Evolutionary conservation across 2,113 vertebrate genomes (phyloP), one percentile per base, ranked within the genome.

Genomic region (Entelurus aequoreus): DNA sequence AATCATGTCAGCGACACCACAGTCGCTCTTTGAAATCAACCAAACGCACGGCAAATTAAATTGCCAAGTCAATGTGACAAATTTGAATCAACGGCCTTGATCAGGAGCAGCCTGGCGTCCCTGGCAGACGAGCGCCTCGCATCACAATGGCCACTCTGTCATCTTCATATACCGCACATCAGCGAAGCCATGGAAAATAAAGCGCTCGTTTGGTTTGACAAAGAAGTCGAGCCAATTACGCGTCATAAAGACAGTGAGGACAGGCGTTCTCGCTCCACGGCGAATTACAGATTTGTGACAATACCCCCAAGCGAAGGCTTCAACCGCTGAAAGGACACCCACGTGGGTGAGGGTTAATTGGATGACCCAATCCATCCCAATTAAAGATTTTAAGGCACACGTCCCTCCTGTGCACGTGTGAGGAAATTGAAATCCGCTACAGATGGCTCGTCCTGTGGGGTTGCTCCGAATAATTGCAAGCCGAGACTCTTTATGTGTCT

Each of bases 351-450:
- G 69, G 88, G 87, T 91, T 91, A 91, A 89, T 90, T 91, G 84
- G 85, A 85, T 89, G 89, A 92, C 90, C 89, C 82, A 80, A 79
- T 90, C 88, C 72, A 87, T 90, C 84, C 86, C 86, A 89, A 90
- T 87, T 87, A 89, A 86, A 84, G 81, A 86, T 88, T 90, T 90
- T 85, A 84, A 89, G 71, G 85, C 81, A 60, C 76, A 75, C 65
- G 63, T 76, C 77, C 85, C 83, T 47, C 28, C 35, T 77, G 67
- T 80, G 82, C 65, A 67, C 57, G 65, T 71, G 78, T 77, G 69
- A 66, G 69, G 15, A 86, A 89, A 89, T 84, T 86, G 77, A 88
- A 89, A 90, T 88, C 62, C 69, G 76, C 85, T 82, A 81, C 86
- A 88, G 79, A 82, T 79, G 72, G 76, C 65, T 78, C 69, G 62